Evolutionary conservation across 2,113 vertebrate genomes (phyloP).

Genomic region (Maccullochella peelii): DNA sequence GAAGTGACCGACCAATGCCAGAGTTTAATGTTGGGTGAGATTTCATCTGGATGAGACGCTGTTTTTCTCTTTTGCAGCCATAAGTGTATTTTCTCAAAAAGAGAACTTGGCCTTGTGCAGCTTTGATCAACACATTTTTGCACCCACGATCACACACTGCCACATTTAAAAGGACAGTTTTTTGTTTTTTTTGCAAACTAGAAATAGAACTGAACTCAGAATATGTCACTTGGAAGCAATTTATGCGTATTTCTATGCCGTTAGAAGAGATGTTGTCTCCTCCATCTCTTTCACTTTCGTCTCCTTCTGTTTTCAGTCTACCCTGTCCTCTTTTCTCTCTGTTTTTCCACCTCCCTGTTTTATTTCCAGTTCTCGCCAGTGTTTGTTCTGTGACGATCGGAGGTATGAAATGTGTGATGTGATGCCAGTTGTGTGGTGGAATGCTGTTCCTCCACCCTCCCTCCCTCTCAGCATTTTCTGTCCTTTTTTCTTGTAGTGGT

Average conservation of each 20-base stretch:
- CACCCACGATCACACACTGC: neutral
- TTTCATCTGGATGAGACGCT: no score
- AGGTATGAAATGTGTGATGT: constrained; percentile 9
- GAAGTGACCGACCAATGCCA: neutral
- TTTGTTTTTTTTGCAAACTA: no score
- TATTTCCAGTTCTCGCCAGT: neutral
- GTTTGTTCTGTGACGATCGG: neutral
- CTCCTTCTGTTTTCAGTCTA: neutral
- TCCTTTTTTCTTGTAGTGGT: constrained; percentile 27
- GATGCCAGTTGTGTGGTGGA: constrained; percentile 31
- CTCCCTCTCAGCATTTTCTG: neutral
- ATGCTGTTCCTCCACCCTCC: constrained; percentile 27
- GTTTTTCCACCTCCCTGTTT: neutral
- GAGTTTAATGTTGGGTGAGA: neutral
- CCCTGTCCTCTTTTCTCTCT: neutral
- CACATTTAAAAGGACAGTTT: neutral
- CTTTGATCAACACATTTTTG: neutral
- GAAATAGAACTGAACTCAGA: neutral
- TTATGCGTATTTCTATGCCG: neutral
- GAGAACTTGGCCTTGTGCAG: neutral
- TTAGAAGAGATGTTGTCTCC: neutral
- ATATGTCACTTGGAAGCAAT: neutral
- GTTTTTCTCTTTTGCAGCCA: neutral
- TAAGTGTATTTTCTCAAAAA: neutral
- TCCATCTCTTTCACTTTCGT: neutral